These are phyloP conservation scores for Euglossa dilemma DNA, from an alignment of 1,140 invertebrate genomes.

Conservation along the genomic window DNA sequence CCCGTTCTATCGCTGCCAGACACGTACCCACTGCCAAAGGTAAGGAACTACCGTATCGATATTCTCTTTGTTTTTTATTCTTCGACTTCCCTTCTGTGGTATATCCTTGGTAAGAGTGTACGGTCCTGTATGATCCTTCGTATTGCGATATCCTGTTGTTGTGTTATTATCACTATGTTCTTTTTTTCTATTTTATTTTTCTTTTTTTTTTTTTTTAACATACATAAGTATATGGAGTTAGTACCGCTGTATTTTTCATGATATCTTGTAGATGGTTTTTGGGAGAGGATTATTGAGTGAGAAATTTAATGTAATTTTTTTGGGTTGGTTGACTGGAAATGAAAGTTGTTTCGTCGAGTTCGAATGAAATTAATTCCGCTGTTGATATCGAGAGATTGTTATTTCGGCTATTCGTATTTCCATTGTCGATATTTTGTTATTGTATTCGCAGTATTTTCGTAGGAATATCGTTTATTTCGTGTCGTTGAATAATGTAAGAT, in stretches of 20 bases:
- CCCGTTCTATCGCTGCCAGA: constrained; percentile 80
- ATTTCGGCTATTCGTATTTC: background rate
- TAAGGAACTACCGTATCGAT: constrained; percentile 54
- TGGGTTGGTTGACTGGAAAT: constrained; percentile 9
- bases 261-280: background rate
- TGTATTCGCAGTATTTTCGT: background rate
- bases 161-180: background rate
- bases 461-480: background rate
- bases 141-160: background rate
- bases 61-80: background rate
- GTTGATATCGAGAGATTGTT: background rate
- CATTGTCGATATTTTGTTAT: background rate
- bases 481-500: background rate
- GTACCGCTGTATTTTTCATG: background rate
- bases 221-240: background rate
- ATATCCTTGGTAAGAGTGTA: constrained; percentile 2
- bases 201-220: background rate
- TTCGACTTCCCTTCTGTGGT: background rate
- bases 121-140: constrained; percentile 5
- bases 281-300: background rate
- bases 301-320: background rate
- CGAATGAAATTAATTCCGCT: background rate
- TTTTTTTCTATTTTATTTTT: background rate
- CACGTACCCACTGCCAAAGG: constrained; percentile 81
- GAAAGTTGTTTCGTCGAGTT: background rate